Conservation (phyloP, 2,888 invertebrate species). For the Fragum whitleyi region DNA sequence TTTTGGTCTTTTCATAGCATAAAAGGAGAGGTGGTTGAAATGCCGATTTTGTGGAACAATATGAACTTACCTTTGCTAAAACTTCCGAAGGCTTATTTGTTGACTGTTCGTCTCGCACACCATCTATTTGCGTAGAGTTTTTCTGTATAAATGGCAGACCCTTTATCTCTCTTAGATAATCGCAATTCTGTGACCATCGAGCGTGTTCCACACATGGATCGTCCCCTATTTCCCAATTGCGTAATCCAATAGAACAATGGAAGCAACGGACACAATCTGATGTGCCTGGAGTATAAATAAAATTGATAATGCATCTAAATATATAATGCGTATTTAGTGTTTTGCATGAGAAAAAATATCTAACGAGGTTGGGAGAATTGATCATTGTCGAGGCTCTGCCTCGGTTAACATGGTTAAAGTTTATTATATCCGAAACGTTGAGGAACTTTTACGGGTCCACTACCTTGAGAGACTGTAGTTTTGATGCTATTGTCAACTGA, state of each 20-base stretch:
- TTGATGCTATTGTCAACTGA: background rate
- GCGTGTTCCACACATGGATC: slow-evolving; percentile 36
- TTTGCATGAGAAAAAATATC: too few relatives aligned
- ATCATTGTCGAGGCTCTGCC: too few relatives aligned
- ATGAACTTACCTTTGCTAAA: too few relatives aligned
- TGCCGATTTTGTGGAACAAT: too few relatives aligned
- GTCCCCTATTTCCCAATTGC: slow-evolving; percentile 31
- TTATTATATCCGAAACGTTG: background rate
- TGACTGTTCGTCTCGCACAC: background rate
- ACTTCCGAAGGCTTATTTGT: background rate
- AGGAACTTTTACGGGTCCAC: too few relatives aligned
- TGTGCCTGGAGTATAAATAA: slow-evolving; percentile 8
- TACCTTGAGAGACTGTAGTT: too few relatives aligned
- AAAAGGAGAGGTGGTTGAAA: too few relatives aligned
- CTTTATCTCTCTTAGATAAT: slow-evolving; percentile 16
- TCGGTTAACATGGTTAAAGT: background rate
- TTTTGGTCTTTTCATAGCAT: too few relatives aligned
- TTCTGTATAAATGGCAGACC: slow-evolving; percentile 6
- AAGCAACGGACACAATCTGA: slow-evolving; percentile 35
- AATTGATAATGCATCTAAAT: background rate
- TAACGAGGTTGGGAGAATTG: too few relatives aligned
- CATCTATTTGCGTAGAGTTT: background rate
- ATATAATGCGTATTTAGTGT: too few relatives aligned
- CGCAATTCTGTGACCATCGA: slow-evolving; percentile 23
- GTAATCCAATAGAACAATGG: slow-evolving; percentile 16